phyloP scores from a whole-genome alignment of 2,797 vertebrate species.

The Ispidina lecontei region DNA sequence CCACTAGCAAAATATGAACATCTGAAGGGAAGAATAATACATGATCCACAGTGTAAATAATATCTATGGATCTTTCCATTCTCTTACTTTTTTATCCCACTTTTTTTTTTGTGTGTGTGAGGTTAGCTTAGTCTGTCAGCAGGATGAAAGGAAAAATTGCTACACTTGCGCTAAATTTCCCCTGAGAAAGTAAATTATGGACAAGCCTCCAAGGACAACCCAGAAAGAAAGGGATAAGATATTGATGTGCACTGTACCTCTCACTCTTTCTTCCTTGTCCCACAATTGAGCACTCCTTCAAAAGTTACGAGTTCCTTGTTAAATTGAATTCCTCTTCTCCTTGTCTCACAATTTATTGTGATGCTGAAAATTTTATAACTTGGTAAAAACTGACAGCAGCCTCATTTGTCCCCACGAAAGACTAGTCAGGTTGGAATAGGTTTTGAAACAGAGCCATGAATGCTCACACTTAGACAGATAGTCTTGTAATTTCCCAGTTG shows the following conservation, averaged over 20 bases:
- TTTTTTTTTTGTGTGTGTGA: neutral
- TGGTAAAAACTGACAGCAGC: slow-evolving; percentile 64
- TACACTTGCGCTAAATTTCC: slow-evolving; percentile 77
- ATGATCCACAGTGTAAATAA: slow-evolving; percentile 67
- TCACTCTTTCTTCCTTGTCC: slow-evolving; percentile 66
- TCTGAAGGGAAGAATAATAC: slow-evolving; percentile 68
- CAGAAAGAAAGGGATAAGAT: slow-evolving; percentile 65
- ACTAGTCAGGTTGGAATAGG: slow-evolving; percentile 51
- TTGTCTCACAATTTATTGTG: slow-evolving; percentile 73
- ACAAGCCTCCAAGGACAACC: slow-evolving; percentile 71
- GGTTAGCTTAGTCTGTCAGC: slow-evolving; percentile 60
- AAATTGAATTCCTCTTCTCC: slow-evolving; percentile 74
- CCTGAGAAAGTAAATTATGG: slow-evolving; percentile 75
- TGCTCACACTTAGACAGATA: slow-evolving; percentile 41
- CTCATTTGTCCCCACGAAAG: slow-evolving; percentile 70
- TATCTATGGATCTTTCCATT: slow-evolving; percentile 33
- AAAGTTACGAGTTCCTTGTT: slow-evolving; percentile 72
- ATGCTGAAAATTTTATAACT: slow-evolving; percentile 75
- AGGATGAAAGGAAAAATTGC: slow-evolving; percentile 76
- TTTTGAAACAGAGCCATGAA: slow-evolving; percentile 47
- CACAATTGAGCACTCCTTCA: slow-evolving; percentile 67
- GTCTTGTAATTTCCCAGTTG: slow-evolving; percentile 41
- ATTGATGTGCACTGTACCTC: slow-evolving; percentile 69
- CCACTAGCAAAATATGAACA: slow-evolving; percentile 58
- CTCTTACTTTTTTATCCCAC: neutral